Percentiles rank a stretch among this genome's conserved stretches.
Evolutionary conservation across 1,140 invertebrate species (phyloP).

Genomic region (Ceratosolen fusciceps): DNA sequence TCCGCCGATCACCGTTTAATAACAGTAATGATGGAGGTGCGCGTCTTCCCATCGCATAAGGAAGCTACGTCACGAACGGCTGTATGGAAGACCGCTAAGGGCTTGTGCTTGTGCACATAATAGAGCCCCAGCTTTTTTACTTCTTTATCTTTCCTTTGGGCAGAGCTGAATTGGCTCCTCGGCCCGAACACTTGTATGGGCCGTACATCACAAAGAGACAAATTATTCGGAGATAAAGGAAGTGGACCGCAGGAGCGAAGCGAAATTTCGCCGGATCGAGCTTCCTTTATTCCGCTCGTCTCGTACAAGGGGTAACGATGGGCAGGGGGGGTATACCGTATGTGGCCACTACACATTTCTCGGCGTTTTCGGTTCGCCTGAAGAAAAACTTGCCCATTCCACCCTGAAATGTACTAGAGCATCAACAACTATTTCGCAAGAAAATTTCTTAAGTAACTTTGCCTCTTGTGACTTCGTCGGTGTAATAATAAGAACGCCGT

Average conservation of each 20-base stretch:
- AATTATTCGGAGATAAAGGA: neutral
- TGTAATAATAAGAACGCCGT: neutral
- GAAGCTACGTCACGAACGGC: constrained; percentile 19
- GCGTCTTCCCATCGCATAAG: constrained; percentile 3
- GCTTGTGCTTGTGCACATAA: constrained; percentile 21
- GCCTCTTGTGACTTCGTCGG: too few species aligned
- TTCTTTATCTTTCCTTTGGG: neutral
- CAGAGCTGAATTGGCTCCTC: neutral
- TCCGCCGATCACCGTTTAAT: constrained; percentile 36
- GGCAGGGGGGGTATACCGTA: too few species aligned
- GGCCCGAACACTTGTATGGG: too few species aligned
- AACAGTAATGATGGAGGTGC: constrained; percentile 44
- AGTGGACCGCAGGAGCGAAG: neutral
- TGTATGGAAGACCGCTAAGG: constrained; percentile 26
- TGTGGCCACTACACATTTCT: too few species aligned
- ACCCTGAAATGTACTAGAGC: too few species aligned
- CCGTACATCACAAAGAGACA: neutral
- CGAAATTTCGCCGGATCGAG: neutral
- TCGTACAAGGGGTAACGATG: too few species aligned
- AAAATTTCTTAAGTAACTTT: too few species aligned
- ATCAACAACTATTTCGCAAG: too few species aligned
- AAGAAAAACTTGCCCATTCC: too few species aligned
- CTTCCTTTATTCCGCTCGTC: too few species aligned
- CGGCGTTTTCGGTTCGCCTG: too few species aligned
- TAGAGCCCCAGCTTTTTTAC: neutral